phyloP scores from a whole-genome alignment of 2,113 vertebrate genomes.

The Cebidichthys violaceus region DNA sequence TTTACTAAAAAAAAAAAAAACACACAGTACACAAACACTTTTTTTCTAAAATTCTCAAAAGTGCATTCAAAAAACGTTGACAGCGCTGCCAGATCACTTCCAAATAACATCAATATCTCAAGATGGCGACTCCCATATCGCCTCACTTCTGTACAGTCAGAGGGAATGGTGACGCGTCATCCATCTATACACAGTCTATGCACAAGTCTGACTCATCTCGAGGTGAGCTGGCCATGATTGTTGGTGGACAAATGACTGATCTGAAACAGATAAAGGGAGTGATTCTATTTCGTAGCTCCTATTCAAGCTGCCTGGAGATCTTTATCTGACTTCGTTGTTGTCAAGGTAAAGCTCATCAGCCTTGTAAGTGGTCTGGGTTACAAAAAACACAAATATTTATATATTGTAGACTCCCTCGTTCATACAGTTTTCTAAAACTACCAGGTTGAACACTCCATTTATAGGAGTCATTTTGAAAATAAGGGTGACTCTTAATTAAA shows the following conservation, averaged over 20 bases:
- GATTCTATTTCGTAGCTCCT: background rate
- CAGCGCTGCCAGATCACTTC: no score
- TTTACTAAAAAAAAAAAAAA: background rate
- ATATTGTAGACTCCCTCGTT: background rate
- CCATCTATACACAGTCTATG: background rate
- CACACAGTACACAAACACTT: no score
- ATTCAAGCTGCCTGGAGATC: no score
- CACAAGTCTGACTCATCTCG: background rate
- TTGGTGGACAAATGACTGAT: background rate
- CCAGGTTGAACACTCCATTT: background rate
- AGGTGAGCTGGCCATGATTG: background rate
- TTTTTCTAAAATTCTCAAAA: background rate
- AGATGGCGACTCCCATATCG: background rate
- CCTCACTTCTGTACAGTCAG: background rate
- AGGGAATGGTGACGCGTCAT: no score
- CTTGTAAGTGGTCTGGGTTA: no score
- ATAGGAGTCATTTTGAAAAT: background rate
- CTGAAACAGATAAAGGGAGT: background rate
- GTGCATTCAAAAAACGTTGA: background rate
- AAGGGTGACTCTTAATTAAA: background rate
- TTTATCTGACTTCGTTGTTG: no score
- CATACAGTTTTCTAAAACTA: background rate
- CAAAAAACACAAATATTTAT: background rate
- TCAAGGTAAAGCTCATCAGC: no score
- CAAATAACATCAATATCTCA: no score